Evolutionary conservation across 1,140 invertebrate genomes (phyloP).

Genomic region (Mycetomoellerius zeteki): DNA sequence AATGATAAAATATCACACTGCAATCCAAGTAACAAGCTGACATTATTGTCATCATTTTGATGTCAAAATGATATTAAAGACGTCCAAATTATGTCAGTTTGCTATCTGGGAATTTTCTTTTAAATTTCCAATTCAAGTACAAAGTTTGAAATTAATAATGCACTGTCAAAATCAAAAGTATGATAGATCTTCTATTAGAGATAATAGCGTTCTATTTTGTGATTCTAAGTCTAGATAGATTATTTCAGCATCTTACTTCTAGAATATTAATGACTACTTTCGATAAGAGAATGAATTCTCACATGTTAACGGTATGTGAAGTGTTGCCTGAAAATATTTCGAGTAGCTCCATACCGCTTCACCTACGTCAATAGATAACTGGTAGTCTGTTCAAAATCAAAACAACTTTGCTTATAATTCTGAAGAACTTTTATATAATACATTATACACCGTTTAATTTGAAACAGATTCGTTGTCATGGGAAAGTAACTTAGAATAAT

Average conservation of each 20-base stretch:
- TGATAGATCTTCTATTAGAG: slow-evolving; percentile 8
- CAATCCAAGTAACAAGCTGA: background rate
- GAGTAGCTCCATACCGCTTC: slow-evolving; percentile 34
- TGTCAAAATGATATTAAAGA: too few species aligned
- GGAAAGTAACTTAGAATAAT: slow-evolving; percentile 18
- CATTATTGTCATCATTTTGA: too few species aligned
- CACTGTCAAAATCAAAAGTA: background rate
- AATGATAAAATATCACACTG: background rate
- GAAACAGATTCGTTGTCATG: slow-evolving; percentile 57
- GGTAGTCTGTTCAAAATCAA: slow-evolving; percentile 53
- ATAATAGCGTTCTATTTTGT: background rate
- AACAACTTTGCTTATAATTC: background rate
- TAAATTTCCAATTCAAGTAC: background rate
- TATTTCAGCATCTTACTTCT: slow-evolving; percentile 11
- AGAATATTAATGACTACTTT: slow-evolving; percentile 55
- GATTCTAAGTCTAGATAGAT: slow-evolving; percentile 19
- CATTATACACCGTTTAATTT: slow-evolving; percentile 22
- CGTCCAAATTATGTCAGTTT: too few species aligned
- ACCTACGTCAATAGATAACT: slow-evolving; percentile 61
- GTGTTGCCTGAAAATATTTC: slow-evolving; percentile 61
- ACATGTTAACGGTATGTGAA: slow-evolving; percentile 30
- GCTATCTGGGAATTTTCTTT: background rate
- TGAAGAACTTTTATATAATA: slow-evolving; percentile 28
- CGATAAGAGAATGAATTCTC: slow-evolving; percentile 33
- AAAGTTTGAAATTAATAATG: background rate